Evolutionary conservation across 2,888 invertebrate species (phyloP).

Genomic region (Selenia dentaria): DNA sequence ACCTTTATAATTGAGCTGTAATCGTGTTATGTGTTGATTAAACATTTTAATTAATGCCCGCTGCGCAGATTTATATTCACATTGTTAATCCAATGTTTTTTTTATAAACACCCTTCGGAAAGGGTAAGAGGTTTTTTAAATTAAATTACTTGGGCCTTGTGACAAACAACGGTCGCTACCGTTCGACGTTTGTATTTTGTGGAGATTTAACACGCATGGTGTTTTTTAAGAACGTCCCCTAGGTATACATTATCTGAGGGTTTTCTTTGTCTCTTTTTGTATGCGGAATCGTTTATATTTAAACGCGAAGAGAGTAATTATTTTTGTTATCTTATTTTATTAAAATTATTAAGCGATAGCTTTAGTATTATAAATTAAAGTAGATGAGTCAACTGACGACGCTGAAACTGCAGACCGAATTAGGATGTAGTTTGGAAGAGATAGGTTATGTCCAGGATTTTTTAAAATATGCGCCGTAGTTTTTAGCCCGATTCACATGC

Average conservation of each 20-base stretch:
- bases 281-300: too few species aligned
- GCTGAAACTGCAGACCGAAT: too few species aligned
- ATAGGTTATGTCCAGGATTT: too few species aligned
- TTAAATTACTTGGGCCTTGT: slow-evolving; percentile 62
- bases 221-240: not conserved
- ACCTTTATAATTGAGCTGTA: slow-evolving; percentile 26
- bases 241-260: not conserved
- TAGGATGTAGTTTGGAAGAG: too few species aligned
- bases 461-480: too few species aligned
- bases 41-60: slow-evolving; percentile 28
- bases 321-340: too few species aligned
- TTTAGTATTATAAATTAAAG: too few species aligned
- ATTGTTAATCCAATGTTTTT: slow-evolving; percentile 27
- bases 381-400: too few species aligned
- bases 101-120: slow-evolving; percentile 27
- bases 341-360: too few species aligned
- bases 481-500: too few species aligned
- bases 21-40: slow-evolving; percentile 24
- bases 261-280: too few species aligned
- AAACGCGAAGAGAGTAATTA: too few species aligned
- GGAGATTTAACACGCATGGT: slow-evolving; percentile 40
- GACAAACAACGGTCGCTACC: slow-evolving; percentile 57
- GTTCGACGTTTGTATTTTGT: slow-evolving; percentile 50
- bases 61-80: slow-evolving; percentile 31
- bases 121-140: slow-evolving; percentile 52